Evolutionary conservation across 1,140 invertebrate genomes (phyloP), one percentile per base, ranked within the genome.

Genomic region (Drosophila virilis): DNA sequence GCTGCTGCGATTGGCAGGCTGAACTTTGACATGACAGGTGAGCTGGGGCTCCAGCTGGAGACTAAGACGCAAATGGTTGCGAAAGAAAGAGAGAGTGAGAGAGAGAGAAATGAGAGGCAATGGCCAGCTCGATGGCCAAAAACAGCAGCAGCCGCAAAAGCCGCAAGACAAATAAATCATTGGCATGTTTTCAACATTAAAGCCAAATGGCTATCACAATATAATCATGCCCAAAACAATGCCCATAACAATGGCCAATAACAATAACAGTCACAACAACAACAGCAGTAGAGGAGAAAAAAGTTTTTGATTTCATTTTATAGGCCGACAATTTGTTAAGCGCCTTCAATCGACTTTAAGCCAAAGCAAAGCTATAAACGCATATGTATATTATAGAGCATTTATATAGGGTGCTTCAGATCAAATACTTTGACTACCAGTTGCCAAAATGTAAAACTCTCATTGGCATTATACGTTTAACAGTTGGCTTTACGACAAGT

Each of bases 21-120:
- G 62, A 84, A 78, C 80, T 85, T 85, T 86, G 82, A 81, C 78
- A 77, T 65, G 58, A 67, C 73, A 78, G 67, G 45, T 75, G 78
- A 77, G 64, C 80, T 28, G 52, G 33, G 7, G 32, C 42, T 64
- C 51, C n/a, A n/a, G 17, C 10, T 40, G 33, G 8, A 28, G 8
- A 28, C 3, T 1, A 5, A 28, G 17, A 48, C 51, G 7, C 22
- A 45, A 42, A 32, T 28, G 22, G 22, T 28, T 5, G 3, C 22
- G 40, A 8, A 1, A 43, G 40, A 43, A n/a, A 13, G 40, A 13
- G 40, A 42, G 40, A 13, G 2, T 13, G n/a, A 43, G 40, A 13
- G 40, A 6, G 40, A 42, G n/a, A 6, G n/a, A 6, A 43, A 6
- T 6, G n/a, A 43, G 40, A 43, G 40, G 13, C 35, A 54, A 17